Base-by-base conservation (phyloP, 2,888 invertebrate genomes). In the Nemotelus nigrinus region DNA sequence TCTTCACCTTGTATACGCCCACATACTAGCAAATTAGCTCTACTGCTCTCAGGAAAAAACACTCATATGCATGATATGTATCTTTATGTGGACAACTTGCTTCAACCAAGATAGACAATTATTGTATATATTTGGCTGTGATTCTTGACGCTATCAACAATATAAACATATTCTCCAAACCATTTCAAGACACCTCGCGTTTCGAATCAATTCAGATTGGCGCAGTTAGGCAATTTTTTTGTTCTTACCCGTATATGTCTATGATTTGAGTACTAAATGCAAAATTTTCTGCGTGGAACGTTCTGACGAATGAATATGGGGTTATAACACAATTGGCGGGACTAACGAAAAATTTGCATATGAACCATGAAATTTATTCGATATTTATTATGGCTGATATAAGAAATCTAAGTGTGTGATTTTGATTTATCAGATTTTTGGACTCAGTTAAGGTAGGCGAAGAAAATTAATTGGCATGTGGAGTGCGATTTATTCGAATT, bases 301-400 rank as follows among this genome's bases (percentile, higher is more conserved):
- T 74, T 60, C 50, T 71, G 25, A 25, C 25, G 25, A 25, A 25
- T 25, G 25, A 25, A 25, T 25, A 25, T 25, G 25, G 25, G 25
- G 25, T 25, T 25, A 25, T 25, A 25, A 25, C 25, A 25, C 25
- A 25, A 25, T 25, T 41, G 6, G 10, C 74, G 60, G 50, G 70
- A 63, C 63, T 74, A 74, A 74, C 74, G 47, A 41, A 55, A 70
- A 72, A 57, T 71, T 10, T 39, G 41, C 58, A 72, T 74, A 74
- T 72, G 10, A 72, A 53, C 25, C 41, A 48, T 45, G 55, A 57
- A 55, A 55, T 71, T 71, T 55, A 71, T 71, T 71, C 57, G 44
- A 63, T 74, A 74, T 74, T n/a, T 71, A 45, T 55, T 55, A 7
- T 48, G 48, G 47, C n/a, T 47, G n/a, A 44, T 8, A n/a, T 10